Conservation (phyloP, 2,797 vertebrate genomes). For the Miichthys miiuy region DNA sequence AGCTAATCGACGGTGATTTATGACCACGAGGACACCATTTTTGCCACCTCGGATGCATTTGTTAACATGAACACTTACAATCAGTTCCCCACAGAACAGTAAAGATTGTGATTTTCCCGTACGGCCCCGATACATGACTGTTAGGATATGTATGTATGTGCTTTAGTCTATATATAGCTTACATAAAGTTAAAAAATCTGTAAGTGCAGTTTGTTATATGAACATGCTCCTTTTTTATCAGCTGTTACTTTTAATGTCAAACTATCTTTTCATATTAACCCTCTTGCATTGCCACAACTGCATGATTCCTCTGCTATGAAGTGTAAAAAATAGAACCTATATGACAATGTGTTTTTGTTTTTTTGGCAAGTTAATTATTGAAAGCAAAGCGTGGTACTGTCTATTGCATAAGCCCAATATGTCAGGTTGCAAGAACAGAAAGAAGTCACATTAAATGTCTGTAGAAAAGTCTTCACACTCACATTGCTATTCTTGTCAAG, state of each 20-base stretch:
- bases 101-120: constrained; percentile 66
- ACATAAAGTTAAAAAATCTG: constrained; percentile 29
- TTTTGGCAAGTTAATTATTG: constrained; percentile 31
- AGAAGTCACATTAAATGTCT: constrained; percentile 57
- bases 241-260: constrained; percentile 9
- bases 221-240: constrained; percentile 18
- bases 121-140: constrained; percentile 24
- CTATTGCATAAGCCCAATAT: constrained; percentile 51
- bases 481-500: constrained; percentile 51
- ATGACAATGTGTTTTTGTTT: constrained; percentile 21
- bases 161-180: constrained; percentile 43
- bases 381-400: constrained; percentile 52
- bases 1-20: constrained; percentile 46
- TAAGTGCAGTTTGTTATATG: constrained; percentile 45
- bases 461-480: constrained; percentile 62
- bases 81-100: constrained; percentile 50
- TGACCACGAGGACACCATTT: constrained; percentile 43
- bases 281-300: constrained; percentile 20
- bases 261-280: constrained; percentile 25
- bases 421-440: constrained; percentile 51
- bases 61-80: constrained; percentile 53
- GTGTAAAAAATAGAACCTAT: constrained; percentile 45
- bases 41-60: constrained; percentile 34
- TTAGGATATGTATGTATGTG: constrained; percentile 24
- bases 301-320: constrained; percentile 28